Evolutionary conservation across 1,140 invertebrate genomes (phyloP).

Genomic region (Asobara japonica): DNA sequence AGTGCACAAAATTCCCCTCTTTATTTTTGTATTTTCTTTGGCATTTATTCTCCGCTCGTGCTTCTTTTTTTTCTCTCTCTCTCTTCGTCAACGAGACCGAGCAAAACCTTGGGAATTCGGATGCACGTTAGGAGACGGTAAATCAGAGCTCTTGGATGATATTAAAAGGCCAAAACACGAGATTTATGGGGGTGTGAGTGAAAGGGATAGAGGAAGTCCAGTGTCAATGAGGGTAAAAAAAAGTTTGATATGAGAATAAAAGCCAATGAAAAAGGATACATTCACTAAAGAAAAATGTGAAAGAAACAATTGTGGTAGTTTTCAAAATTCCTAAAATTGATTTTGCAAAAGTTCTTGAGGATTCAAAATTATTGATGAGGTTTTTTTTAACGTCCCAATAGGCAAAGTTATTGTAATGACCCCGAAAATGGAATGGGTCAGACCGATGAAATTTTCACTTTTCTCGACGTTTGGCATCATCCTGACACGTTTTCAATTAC

Average conservation of each 20-base stretch:
- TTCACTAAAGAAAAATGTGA: background rate
- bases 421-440: too few relatives aligned
- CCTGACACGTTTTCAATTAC: too few relatives aligned
- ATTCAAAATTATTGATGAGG: too few relatives aligned
- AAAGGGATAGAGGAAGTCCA: background rate
- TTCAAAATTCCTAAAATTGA: too few relatives aligned
- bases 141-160: background rate
- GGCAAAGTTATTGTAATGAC: too few relatives aligned
- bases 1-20: conserved; percentile 7
- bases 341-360: too few relatives aligned
- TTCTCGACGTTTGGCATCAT: too few relatives aligned
- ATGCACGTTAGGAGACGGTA: conserved; percentile 1
- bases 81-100: too few relatives aligned
- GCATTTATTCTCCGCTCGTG: conserved; percentile 33
- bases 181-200: background rate
- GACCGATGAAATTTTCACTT: too few relatives aligned
- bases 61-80: background rate
- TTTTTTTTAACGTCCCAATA: too few relatives aligned
- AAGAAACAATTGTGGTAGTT: too few relatives aligned
- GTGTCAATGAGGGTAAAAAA: background rate
- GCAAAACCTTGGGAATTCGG: background rate
- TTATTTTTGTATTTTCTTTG: conserved; percentile 24
- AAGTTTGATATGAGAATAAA: background rate
- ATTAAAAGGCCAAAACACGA: background rate
- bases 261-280: background rate